These are phyloP conservation scores for Zapornia atra DNA, from an alignment of 2,113 vertebrate species.

Conservation along the genomic window DNA sequence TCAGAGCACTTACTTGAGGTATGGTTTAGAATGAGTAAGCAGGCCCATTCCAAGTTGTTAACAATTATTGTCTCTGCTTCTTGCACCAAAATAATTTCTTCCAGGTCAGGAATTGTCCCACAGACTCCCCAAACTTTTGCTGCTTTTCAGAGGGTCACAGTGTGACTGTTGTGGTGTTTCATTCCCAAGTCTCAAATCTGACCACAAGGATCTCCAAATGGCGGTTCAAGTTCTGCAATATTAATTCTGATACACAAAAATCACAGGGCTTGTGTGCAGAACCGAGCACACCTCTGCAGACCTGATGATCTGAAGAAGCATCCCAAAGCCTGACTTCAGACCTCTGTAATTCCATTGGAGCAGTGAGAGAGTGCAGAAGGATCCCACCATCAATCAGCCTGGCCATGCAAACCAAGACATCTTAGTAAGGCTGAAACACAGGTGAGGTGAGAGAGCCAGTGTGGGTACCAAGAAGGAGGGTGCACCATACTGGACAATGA, in stretches of 20 bases:
- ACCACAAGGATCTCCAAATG: not conserved
- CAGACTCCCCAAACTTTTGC: not conserved
- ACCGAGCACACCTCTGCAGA: not conserved
- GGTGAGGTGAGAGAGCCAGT: not conserved
- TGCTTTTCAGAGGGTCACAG: not conserved
- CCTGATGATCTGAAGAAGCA: not conserved
- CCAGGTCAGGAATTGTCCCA: not conserved
- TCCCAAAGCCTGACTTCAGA: not conserved
- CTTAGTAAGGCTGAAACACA: not conserved
- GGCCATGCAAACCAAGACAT: not conserved
- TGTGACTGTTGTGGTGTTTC: not conserved
- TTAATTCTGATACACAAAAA: not conserved
- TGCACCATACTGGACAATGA: not conserved
- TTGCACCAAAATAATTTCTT: not conserved
- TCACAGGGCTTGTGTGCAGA: not conserved
- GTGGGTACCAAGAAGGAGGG: not conserved
- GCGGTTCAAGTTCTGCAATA: not conserved
- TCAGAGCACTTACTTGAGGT: not conserved
- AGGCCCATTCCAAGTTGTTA: not conserved
- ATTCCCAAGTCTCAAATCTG: not conserved
- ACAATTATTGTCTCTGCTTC: not conserved
- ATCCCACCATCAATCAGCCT: not conserved
- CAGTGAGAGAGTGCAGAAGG: accelerated
- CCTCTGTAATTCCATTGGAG: not conserved
- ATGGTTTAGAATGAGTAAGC: not conserved